Percentiles rank a stretch among this genome's conserved stretches.
Conservation (phyloP, 1,140 invertebrate genomes). For the Euwallacea similis region DNA sequence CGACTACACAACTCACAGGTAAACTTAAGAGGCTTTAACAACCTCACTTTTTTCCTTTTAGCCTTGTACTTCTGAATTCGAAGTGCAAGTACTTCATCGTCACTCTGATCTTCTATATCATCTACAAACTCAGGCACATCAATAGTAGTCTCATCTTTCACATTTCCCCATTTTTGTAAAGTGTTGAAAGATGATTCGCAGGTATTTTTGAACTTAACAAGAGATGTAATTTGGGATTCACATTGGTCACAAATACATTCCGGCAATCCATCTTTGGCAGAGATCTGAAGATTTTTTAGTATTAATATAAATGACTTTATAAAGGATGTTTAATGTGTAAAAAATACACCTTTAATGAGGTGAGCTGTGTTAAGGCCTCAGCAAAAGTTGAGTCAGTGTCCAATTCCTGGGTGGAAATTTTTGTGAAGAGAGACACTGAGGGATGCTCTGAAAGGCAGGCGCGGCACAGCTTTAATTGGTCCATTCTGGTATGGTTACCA, state of each 20-base stretch:
- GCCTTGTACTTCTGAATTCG: slow-evolving; percentile 7
- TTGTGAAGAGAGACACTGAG: slow-evolving; percentile 14
- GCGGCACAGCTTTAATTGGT: slow-evolving; percentile 25
- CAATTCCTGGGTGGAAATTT: slow-evolving; percentile 6
- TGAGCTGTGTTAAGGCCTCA: slow-evolving; percentile 21
- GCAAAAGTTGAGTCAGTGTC: slow-evolving; percentile 20
- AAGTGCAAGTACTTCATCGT: not conserved
- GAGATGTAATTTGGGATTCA: slow-evolving; percentile 36
- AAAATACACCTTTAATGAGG: slow-evolving; percentile 13
- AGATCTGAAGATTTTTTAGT: slow-evolving; percentile 36
- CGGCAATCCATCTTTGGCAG: slow-evolving; percentile 44
- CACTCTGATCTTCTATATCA: not conserved
- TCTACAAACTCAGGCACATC: slow-evolving; percentile 8
- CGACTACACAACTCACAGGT: slow-evolving; percentile 29
- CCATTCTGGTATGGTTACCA: slow-evolving; percentile 4
- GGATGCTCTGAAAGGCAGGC: slow-evolving; percentile 29
- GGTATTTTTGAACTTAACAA: slow-evolving; percentile 42
- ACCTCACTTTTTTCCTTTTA: slow-evolving; percentile 10
- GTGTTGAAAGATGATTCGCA: slow-evolving; percentile 42
- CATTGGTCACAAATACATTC: slow-evolving; percentile 45
- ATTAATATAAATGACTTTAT: not conserved
- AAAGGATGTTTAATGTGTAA: not conserved
- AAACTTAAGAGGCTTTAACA: slow-evolving; percentile 14
- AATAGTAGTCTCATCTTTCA: slow-evolving; percentile 6
- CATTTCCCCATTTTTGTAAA: slow-evolving; percentile 35